These are phyloP conservation scores for Origma solitaria DNA, from an alignment of 2,113 vertebrate species.

Conservation along the genomic window DNA sequence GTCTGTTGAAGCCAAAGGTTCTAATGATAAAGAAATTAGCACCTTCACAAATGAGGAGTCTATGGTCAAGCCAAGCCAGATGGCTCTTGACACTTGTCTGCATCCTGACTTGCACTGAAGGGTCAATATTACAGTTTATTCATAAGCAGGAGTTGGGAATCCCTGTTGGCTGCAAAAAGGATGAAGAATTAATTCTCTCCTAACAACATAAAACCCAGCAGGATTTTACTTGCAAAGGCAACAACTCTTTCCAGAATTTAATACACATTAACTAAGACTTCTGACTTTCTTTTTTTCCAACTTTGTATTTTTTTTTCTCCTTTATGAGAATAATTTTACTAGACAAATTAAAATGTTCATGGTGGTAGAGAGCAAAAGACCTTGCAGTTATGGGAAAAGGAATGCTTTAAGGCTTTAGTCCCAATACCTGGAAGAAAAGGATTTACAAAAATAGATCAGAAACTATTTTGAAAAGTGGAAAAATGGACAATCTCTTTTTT, in stretches of 20 bases:
- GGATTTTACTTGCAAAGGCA: background rate
- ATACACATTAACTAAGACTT: background rate
- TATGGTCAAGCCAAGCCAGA: background rate
- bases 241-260: background rate
- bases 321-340: background rate
- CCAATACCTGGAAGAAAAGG: background rate
- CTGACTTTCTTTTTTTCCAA: background rate
- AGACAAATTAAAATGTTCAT: background rate
- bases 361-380: background rate
- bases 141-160: background rate
- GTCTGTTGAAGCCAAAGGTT: background rate
- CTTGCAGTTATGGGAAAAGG: background rate
- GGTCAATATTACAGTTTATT: background rate
- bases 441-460: background rate
- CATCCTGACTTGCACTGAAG: background rate
- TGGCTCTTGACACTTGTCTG: background rate
- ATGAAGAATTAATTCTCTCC: background rate
- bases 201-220: background rate
- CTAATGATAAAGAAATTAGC: background rate
- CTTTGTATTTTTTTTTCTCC: background rate
- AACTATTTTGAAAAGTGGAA: background rate
- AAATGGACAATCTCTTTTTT: background rate
- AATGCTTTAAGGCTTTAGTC: background rate
- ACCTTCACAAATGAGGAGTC: background rate
- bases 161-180: background rate